Evolutionary conservation across 64 coral and sea anemone genomes (phyloP), one percentile per base, ranked within the genome.

Genomic region (Dendronephthya gigantea): DNA sequence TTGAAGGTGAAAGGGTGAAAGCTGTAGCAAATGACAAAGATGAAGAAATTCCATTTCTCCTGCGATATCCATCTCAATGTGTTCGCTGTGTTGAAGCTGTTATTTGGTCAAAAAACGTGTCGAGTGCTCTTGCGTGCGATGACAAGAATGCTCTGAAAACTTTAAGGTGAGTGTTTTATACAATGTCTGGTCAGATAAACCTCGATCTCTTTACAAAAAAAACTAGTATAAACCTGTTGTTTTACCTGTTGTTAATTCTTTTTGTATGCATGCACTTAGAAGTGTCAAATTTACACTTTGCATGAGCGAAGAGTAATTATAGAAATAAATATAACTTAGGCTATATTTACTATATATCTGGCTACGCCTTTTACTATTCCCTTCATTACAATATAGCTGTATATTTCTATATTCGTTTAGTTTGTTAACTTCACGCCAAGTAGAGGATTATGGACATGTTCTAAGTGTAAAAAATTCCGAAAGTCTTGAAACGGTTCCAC

Each of bases 11-110:
- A 33, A 83, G 41, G 37, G 37, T 45, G 45, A 49, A 15, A 22
- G 6, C 33, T n/a, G 12, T 4, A 17, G 40, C 62, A 28, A 90
- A 27, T 34, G 62, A 83, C 1, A 39, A 15, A 29, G n/a, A 37
- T 39, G 15, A 30, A 39, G 81, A 65, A 40, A 52, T 69, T 43
- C 69, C 83, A 23, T 50, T 90, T 7, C 62, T 40, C 37, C 84
- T 82, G 84, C 85, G 83, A 37, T 79, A 79, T 79, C 72, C 72
- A 34, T 35, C 86, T 70, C 50, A 93, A 13, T 97, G 94, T 85
- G 82, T 97, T 22, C 47, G 90, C 13, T 87, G 81, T 56, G 87
- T 86, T 31, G 84, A 91, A 74, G 89, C 87, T 58, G 87, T 90
- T 7, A 15, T 91, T 32, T 93, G 92, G 89, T 85, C 34, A 40